Evolutionary conservation across 2,113 vertebrate species (phyloP).

Genomic region (Grammomys dolichurus): DNA sequence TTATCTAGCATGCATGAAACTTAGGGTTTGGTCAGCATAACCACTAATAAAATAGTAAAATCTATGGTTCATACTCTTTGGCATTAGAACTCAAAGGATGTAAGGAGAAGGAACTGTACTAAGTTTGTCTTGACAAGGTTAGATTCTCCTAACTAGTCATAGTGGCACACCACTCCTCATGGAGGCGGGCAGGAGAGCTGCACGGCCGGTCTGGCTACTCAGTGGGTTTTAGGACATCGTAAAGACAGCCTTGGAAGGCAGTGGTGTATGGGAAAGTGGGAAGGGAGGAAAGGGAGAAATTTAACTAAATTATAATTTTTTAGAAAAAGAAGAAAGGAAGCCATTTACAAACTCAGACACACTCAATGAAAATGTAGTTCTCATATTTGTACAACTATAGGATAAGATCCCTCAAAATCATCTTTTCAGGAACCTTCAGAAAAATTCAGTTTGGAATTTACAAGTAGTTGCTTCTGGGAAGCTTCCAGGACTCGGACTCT

Average conservation of each 20-base stretch:
- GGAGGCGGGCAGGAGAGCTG: neutral
- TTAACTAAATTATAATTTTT: neutral
- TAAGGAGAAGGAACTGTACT: neutral
- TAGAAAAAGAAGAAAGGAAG: conserved; percentile 1
- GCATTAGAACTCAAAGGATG: neutral
- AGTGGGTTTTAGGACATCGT: neutral
- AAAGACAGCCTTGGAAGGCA: neutral
- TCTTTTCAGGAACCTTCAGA: neutral
- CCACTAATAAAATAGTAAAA: neutral
- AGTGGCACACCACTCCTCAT: too few species aligned
- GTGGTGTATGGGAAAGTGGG: too few species aligned
- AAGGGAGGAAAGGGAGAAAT: neutral
- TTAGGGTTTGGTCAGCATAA: neutral
- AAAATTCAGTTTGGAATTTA: neutral
- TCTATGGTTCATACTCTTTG: neutral
- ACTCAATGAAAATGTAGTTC: neutral
- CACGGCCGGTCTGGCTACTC: neutral
- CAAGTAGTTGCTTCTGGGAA: neutral
- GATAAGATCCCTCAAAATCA: conserved; percentile 4
- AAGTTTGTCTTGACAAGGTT: conserved; percentile 5
- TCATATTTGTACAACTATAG: conserved; percentile 26
- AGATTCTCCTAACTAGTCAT: neutral
- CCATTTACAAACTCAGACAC: neutral
- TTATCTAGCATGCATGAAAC: neutral
- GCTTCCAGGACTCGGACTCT: neutral